These are phyloP conservation scores for Jaculus jaculus DNA, from an alignment of 2,113 vertebrate species.

Conservation along the genomic window DNA sequence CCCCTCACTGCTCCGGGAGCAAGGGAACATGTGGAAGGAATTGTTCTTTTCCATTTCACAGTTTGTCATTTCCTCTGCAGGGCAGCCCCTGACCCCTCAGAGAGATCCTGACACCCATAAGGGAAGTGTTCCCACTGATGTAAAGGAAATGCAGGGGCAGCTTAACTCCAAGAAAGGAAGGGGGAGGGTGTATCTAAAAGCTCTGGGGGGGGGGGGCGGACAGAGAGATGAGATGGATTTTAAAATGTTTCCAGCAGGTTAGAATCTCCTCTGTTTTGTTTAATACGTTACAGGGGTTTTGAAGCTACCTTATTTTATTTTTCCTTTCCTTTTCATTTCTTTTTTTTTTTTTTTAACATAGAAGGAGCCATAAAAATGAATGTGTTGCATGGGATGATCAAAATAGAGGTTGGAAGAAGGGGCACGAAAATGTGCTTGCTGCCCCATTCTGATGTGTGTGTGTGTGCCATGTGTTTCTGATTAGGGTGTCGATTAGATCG, in stretches of 20 bases:
- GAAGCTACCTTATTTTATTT: too few relatives aligned
- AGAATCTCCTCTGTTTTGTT: slow-evolving; percentile 46
- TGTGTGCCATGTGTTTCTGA: slow-evolving; percentile 80
- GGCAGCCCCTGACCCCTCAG: slow-evolving; percentile 94
- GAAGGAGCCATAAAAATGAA: slow-evolving; percentile 73
- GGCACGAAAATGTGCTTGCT: slow-evolving; percentile 29
- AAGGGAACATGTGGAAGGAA: slow-evolving; percentile 98
- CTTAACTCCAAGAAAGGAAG: slow-evolving; percentile 87
- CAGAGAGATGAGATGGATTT: slow-evolving; percentile 84
- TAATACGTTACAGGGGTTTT: neutral
- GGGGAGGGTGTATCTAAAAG: slow-evolving; percentile 83
- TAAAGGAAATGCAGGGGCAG: slow-evolving; percentile 87
- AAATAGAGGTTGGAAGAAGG: slow-evolving; percentile 72
- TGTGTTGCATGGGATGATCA: slow-evolving; percentile 78
- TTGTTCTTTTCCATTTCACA: slow-evolving; percentile 99
- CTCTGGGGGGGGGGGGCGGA: slow-evolving; percentile 72
- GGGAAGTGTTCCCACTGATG: slow-evolving; percentile 94
- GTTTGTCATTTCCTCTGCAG: slow-evolving; percentile 99
- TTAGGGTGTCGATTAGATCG: slow-evolving; percentile 81
- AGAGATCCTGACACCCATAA: slow-evolving; percentile 93
- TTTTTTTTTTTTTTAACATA: slow-evolving; percentile 34
- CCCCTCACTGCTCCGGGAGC: slow-evolving; percentile 91
- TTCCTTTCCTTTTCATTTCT: neutral
- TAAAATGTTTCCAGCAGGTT: slow-evolving; percentile 92
- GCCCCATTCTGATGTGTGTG: slow-evolving; percentile 27